Evolutionary conservation across 2,113 vertebrate genomes (phyloP).

Genomic region (Ochotona curzoniae): DNA sequence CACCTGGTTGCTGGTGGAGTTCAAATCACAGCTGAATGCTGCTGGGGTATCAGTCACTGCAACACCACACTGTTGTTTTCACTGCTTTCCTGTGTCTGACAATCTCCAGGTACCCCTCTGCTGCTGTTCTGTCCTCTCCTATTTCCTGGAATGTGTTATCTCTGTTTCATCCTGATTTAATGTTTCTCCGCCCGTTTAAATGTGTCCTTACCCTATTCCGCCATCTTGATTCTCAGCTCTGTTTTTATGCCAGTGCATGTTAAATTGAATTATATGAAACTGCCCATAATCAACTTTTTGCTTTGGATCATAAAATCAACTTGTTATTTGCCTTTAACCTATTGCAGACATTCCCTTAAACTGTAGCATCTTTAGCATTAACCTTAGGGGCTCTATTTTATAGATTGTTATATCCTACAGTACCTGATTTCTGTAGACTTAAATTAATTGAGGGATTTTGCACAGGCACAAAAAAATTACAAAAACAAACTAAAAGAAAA

Average conservation of each 20-base stretch:
- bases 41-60: no score
- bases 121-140: no score
- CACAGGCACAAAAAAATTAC: not conserved
- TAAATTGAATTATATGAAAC: not conserved
- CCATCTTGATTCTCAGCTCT: no score
- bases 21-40: no score
- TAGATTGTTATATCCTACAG: not conserved
- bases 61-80: no score
- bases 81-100: no score
- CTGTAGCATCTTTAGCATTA: not conserved
- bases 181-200: no score
- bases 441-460: not conserved
- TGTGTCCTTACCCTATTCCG: no score
- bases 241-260: conserved; percentile 18
- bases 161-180: no score
- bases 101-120: no score
- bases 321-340: not conserved
- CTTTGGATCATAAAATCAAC: not conserved
- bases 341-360: not conserved
- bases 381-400: not conserved
- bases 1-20: no score
- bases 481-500: not conserved
- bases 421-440: not conserved
- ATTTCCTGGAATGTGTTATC: no score
- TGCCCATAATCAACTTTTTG: not conserved